Conservation (phyloP, 2,888 invertebrate genomes). For the Oxycera nigricornis region DNA sequence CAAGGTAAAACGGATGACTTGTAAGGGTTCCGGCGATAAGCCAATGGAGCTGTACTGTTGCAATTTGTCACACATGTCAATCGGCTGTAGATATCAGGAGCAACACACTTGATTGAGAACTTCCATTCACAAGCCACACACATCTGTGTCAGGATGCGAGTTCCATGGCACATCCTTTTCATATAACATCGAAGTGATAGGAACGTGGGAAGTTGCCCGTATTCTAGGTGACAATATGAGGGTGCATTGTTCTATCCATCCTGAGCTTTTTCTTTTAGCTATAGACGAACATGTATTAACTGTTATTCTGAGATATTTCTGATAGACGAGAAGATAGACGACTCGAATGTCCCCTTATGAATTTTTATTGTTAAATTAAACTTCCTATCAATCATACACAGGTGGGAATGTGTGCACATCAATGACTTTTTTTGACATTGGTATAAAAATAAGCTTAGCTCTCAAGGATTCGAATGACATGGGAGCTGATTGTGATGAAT, state of each 20-base stretch:
- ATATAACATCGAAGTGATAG: background rate
- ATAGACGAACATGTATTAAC: background rate
- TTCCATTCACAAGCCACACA: constrained; percentile 39
- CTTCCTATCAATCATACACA: constrained; percentile 39
- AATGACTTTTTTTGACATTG: constrained; percentile 25
- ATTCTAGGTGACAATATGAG: background rate
- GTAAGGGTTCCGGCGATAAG: constrained; percentile 32
- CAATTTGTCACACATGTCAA: constrained; percentile 42
- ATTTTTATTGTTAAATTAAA: constrained; percentile 42
- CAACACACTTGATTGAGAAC: constrained; percentile 40
- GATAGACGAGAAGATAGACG: constrained; percentile 3
- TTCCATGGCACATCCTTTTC: constrained; percentile 1
- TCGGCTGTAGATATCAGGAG: constrained; percentile 35
- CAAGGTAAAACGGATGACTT: constrained; percentile 40
- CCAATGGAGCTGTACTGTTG: constrained; percentile 33
- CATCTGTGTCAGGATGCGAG: constrained; percentile 29
- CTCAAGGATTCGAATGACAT: background rate
- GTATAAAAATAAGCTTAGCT: background rate
- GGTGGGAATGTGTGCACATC: constrained; percentile 8
- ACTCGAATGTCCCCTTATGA: constrained; percentile 27
- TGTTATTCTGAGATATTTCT: background rate
- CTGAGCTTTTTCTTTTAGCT: background rate
- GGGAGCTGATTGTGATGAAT: background rate
- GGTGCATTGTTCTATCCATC: constrained; percentile 12
- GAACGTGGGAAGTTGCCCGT: background rate